Evolutionary conservation across 2,113 vertebrate species (phyloP).

Genomic region (Pelvicachromis taeniatus): DNA sequence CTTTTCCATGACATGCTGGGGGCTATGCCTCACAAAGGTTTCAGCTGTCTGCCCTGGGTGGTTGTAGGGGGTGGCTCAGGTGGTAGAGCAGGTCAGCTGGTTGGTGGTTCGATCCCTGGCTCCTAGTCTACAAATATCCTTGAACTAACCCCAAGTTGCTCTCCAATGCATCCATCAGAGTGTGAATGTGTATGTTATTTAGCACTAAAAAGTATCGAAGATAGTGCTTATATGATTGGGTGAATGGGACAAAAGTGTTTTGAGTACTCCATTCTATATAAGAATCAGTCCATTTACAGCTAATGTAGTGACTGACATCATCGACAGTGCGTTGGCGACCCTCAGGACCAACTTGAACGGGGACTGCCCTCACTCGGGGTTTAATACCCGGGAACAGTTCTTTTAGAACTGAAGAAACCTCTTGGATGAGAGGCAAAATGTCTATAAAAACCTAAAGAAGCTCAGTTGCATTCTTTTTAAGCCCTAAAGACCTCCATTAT

Average conservation of each 20-base stretch:
- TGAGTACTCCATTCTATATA: no score
- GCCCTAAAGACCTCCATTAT: background rate
- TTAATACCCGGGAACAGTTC: accelerated
- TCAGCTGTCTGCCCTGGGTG: background rate
- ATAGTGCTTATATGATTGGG: no score
- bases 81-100: no score
- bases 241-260: no score
- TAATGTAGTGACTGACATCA: accelerated
- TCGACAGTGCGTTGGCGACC: accelerated
- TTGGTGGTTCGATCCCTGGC: no score
- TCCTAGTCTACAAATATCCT: no score
- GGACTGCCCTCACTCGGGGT: accelerated
- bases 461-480: background rate
- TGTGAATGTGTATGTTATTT: no score
- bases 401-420: background rate
- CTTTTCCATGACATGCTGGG: background rate
- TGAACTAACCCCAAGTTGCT: no score
- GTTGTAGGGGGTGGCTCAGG: no score
- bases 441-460: background rate
- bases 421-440: background rate
- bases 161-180: no score
- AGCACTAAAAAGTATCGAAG: no score
- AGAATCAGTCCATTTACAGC: no score
- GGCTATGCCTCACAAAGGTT: accelerated
- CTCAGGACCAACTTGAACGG: background rate